Base-by-base conservation (phyloP, 2,888 invertebrate species). In the Strigamia transsilvanica region DNA sequence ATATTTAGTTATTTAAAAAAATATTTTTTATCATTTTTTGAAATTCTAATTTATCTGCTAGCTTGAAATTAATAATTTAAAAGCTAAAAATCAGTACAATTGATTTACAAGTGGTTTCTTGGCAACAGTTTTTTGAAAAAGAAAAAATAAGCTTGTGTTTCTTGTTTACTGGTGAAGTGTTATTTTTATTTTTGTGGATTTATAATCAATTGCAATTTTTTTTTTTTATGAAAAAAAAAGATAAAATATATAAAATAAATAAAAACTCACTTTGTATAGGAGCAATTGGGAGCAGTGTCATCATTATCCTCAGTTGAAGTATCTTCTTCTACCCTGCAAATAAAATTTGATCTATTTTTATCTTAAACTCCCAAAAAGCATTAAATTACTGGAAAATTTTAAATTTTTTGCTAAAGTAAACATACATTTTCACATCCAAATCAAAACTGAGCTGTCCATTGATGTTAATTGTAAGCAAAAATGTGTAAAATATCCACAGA, bases 271-370 rank as follows among this genome's bases (percentile, higher is more conserved):
- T 73, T 73, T 27, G 73, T 27, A 13, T 32, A 13, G 15, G 12
- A 13, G 27, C 32, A 15, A 27, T 73, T n/a, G 12, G 32, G n/a
- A 73, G 27, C n/a, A 10, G 32, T 32, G 12, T 73, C 73, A 32
- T 73, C 73, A n/a, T 73, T 27, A 12, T 73, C 73, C 13, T 73
- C 32, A n/a, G 32, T 27, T 27, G 27, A 27, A 73, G n/a, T 73
- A 12, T 32, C 27, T 23, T 73, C 32, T 32, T 73, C 73, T 27
- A 73, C 32, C n/a, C 73, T 73, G 32, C 12, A 73, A 73, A 32
- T 73, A 73, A 2, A 73, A 51, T 51, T 51, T 51, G 51, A 51
- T 51, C 7, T 3, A 51, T 2, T 51, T 46, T 38, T 38, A 38
- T 38, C 38, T 38, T 38, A 5, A 38, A 38, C 6, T 38, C 10